These are phyloP conservation scores for Tympanuchus pallidicinctus DNA, from an alignment of 2,113 vertebrate species.

Conservation along the genomic window DNA sequence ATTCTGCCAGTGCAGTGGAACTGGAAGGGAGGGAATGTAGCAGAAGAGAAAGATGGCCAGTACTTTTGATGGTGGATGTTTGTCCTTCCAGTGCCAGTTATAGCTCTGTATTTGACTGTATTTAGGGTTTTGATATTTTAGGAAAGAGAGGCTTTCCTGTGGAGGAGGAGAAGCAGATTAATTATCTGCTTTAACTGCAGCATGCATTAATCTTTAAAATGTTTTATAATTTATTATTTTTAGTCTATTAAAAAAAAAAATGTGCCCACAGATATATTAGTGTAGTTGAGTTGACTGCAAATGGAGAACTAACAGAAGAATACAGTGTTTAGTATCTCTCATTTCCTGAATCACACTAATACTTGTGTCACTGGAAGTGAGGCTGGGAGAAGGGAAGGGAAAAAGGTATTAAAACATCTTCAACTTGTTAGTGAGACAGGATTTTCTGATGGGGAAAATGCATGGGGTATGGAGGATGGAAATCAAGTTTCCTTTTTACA, in stretches of 20 bases:
- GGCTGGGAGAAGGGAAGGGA: background rate
- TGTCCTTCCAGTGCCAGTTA: background rate
- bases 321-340: background rate
- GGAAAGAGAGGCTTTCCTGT: conserved; percentile 2
- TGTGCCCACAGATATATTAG: background rate
- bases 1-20: background rate
- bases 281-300: background rate
- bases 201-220: conserved; percentile 77
- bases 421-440: background rate
- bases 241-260: conserved; percentile 45
- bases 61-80: background rate
- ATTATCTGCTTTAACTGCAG: conserved; percentile 73
- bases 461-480: background rate
- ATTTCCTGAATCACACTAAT: background rate
- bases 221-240: conserved; percentile 73
- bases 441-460: background rate
- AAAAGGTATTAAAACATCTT: background rate
- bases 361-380: background rate
- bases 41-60: background rate
- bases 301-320: background rate
- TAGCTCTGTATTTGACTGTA: background rate
- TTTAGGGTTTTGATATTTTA: conserved; percentile 21
- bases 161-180: conserved; percentile 58
- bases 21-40: background rate
- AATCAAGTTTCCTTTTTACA: background rate